Percentiles rank a stretch among this genome's conserved stretches.
These are phyloP conservation scores for Chironomus tepperi DNA, from an alignment of 1,140 invertebrate species.

Conservation along the genomic window DNA sequence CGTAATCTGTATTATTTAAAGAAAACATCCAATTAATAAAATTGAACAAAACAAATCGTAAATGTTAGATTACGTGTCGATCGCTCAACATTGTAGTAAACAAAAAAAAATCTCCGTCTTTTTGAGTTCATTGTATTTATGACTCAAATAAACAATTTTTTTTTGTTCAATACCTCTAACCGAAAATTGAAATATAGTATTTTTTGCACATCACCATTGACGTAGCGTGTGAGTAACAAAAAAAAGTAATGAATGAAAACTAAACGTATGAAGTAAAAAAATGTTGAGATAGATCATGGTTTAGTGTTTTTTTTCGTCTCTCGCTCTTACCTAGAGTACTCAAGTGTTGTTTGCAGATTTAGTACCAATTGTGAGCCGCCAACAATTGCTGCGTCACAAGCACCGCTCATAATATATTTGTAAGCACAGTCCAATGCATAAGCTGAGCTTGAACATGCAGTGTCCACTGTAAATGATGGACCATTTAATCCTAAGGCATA, in stretches of 20 bases:
- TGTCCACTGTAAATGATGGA: conserved; percentile 83
- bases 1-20: conserved; percentile 52
- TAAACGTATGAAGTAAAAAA: too few relatives aligned
- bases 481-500: conserved; percentile 61
- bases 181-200: too few relatives aligned
- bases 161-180: too few relatives aligned
- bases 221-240: too few relatives aligned
- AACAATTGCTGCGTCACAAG: conserved; percentile 84
- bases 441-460: conserved; percentile 84
- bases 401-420: conserved; percentile 61
- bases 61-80: too few relatives aligned
- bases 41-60: not conserved
- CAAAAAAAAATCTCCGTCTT: too few relatives aligned
- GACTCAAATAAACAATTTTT: too few relatives aligned
- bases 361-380: conserved; percentile 69
- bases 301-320: not conserved
- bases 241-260: too few relatives aligned
- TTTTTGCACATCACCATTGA: too few relatives aligned
- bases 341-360: conserved; percentile 72
- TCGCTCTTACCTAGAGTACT: conserved; percentile 52
- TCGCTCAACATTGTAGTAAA: too few relatives aligned
- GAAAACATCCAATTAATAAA: not conserved
- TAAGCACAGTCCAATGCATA: conserved; percentile 77
- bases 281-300: conserved; percentile 21
- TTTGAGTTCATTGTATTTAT: too few relatives aligned